phyloP scores from a whole-genome alignment of 1,140 invertebrate genomes.

The Pseudomyrmex concolor region DNA sequence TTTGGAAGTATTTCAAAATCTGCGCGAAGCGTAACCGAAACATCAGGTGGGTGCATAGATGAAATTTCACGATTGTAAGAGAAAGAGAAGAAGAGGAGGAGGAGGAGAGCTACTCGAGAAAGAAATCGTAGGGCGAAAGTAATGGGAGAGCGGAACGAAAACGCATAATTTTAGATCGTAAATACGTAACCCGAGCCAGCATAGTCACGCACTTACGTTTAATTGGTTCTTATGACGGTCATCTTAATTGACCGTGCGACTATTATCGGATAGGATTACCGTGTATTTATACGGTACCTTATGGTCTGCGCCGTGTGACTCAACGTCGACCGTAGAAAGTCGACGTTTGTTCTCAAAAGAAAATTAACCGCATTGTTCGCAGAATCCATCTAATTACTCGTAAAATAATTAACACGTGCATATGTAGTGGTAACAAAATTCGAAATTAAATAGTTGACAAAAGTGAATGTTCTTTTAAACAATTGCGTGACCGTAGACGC shows the following conservation, averaged over 20 bases:
- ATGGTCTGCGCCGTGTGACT: slow-evolving; percentile 57
- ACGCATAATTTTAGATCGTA: slow-evolving; percentile 75
- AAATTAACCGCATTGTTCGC: neutral
- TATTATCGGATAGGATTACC: slow-evolving; percentile 77
- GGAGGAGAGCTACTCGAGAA: neutral
- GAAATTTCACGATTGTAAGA: slow-evolving; percentile 60
- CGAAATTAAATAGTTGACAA: neutral
- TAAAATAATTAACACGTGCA: slow-evolving; percentile 11
- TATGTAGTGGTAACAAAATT: neutral
- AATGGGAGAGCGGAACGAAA: slow-evolving; percentile 60
- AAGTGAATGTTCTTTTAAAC: too few species aligned
- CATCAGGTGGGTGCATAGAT: slow-evolving; percentile 41
- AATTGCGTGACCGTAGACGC: neutral
- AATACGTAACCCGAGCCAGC: slow-evolving; percentile 75
- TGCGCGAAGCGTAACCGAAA: neutral
- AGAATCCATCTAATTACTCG: slow-evolving; percentile 32
- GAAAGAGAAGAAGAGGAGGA: neutral
- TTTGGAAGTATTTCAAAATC: slow-evolving; percentile 24
- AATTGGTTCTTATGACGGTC: slow-evolving; percentile 75
- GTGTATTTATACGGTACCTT: slow-evolving; percentile 73
- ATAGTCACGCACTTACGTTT: slow-evolving; percentile 71
- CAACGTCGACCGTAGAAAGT: slow-evolving; percentile 48
- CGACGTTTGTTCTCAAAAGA: slow-evolving; percentile 11
- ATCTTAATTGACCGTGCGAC: slow-evolving; percentile 76
- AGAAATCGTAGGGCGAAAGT: slow-evolving; percentile 51